Base-by-base conservation (phyloP, 35 echinoderm and acorn worm species). In the Acanthaster planci region DNA sequence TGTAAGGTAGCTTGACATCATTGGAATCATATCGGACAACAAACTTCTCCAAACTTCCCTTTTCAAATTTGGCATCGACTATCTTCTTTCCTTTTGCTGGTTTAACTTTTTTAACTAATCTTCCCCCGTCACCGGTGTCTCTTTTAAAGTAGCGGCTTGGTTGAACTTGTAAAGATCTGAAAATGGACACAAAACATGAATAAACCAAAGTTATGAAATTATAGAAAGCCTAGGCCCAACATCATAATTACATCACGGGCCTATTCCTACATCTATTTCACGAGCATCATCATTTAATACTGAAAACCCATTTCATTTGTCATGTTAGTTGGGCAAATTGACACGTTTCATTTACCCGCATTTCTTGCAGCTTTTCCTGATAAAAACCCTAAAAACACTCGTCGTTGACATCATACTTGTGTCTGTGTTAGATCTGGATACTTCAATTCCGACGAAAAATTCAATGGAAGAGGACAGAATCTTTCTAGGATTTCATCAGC, bases 21-120 rank as follows among this genome's bases (percentile, higher is more conserved):
- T 85, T 75, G 77, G 85, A 84, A 53, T 84, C 67, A 72, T 91
- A 94, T 15, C 78, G 52, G 34, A 99, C 92, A 31, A 91, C 76
- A 53, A 99, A 84, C 37, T 93, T 75, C 76, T 99, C 96, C 34
- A 93, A 78, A 81, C 92, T 90, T 39, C 76, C 79, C 64, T 89
- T 89, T n/a, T 89, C 87, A 37, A 86, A 86, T 36, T 86, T 86
- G 39, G 68, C 84, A 57, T 86, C 84, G 21, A 86, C 51, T 18
- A 86, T 86, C 31, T 77, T 86, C 84, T 86, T 86, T 51, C 53
- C 76, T 78, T 78, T 78, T 19, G 1, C 38, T 37, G 77, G 29
- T 19, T 50, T 79, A 39, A 14, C 34, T 19, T 26, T 72, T 34
- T 72, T 72, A 47, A 47, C 42, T 29, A 35, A 27, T 23, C 29